Percentiles rank a stretch among this genome's conserved stretches.
Conservation (phyloP, 2,797 vertebrate species). For the Acipenser oxyrinchus region DNA sequence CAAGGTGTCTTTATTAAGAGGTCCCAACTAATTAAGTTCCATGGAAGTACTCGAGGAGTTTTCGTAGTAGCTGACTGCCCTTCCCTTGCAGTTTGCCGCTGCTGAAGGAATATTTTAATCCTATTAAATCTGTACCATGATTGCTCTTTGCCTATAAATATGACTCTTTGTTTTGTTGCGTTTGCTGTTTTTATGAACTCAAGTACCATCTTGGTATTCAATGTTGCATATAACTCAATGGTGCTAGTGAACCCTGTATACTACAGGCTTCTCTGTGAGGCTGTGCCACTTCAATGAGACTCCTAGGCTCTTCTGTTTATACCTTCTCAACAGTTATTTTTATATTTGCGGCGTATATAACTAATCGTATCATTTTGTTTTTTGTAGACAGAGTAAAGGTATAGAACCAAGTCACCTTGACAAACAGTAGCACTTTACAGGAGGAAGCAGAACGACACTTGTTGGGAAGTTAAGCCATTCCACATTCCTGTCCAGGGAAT, state of each 20-base stretch:
- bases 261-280: constrained; percentile 10
- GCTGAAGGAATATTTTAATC: too few relatives aligned
- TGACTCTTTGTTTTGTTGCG: too few relatives aligned
- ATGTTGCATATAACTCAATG: too few relatives aligned
- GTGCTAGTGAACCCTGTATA: too few relatives aligned
- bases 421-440: constrained; percentile 47
- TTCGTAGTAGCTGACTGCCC: not conserved
- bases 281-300: constrained; percentile 14
- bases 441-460: constrained; percentile 25
- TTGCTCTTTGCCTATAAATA: too few relatives aligned
- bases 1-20: not conserved
- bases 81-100: not conserved
- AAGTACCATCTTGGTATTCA: too few relatives aligned
- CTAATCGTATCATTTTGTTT: constrained; percentile 10
- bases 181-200: too few relatives aligned
- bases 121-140: too few relatives aligned
- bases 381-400: constrained; percentile 18
- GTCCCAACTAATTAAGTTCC: constrained; percentile 2
- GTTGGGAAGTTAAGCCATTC: constrained; percentile 28
- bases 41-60: not conserved
- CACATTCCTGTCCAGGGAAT: constrained; percentile 27
- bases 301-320: constrained; percentile 24
- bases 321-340: constrained; percentile 34
- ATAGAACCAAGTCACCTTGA: constrained; percentile 31
- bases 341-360: constrained; percentile 28